Percentiles rank a stretch among this genome's conserved stretches.
Conservation (phyloP, 2,888 invertebrate genomes). For the Epinotia bilunana region DNA sequence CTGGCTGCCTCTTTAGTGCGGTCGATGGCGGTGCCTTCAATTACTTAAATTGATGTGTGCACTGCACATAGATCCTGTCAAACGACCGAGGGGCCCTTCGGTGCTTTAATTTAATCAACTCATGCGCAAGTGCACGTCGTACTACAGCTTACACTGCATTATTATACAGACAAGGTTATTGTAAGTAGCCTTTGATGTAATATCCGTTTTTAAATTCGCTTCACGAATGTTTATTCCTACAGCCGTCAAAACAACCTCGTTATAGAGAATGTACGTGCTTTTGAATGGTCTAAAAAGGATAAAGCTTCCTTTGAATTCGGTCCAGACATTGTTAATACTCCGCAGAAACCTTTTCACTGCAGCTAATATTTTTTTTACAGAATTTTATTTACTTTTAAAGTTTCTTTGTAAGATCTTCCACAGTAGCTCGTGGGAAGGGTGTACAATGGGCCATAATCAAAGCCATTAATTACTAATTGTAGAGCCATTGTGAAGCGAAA, state of each 20-base stretch:
- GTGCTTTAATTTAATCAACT: conserved; percentile 76
- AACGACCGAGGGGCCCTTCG: conserved; percentile 69
- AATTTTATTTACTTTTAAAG: conserved; percentile 40
- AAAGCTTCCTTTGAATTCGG: conserved; percentile 31
- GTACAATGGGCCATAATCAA: conserved; percentile 64
- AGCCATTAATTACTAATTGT: conserved; percentile 54
- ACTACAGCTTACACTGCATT: conserved; percentile 3
- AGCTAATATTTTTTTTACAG: conserved; percentile 30
- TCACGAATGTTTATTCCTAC: conserved; percentile 15
- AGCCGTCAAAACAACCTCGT: conserved; percentile 37
- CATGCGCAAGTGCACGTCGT: conserved; percentile 37
- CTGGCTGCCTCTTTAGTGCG: conserved; percentile 41
- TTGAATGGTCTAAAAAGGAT: conserved; percentile 38
- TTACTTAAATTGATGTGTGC: conserved; percentile 81
- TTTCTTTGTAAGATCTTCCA: conserved; percentile 41
- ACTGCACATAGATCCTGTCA: conserved; percentile 72
- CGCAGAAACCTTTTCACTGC: conserved; percentile 32
- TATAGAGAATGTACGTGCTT: conserved; percentile 29
- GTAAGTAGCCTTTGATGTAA: conserved; percentile 1
- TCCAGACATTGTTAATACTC: conserved; percentile 34
- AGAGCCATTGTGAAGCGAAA: conserved; percentile 55
- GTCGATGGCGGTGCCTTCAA: conserved; percentile 61
- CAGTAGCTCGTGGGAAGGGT: conserved; percentile 34
- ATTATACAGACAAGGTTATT: conserved; percentile 9
- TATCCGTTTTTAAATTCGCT: conserved; percentile 9